These are phyloP conservation scores for Limnephilus auricula DNA, from an alignment of 2,888 invertebrate species.

Conservation along the genomic window DNA sequence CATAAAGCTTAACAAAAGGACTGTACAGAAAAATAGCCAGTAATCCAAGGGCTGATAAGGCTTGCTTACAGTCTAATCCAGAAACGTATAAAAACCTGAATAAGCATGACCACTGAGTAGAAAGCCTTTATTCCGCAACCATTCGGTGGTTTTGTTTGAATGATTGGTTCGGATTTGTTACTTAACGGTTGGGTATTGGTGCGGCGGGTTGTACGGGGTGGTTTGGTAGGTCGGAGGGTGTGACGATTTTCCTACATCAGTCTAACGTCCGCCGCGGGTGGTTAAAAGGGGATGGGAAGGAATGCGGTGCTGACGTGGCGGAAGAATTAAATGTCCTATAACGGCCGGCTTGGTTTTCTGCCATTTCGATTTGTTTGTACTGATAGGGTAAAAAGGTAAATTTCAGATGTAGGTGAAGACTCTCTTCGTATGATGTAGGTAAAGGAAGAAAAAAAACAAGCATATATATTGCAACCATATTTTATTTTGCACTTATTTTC, in stretches of 20 bases:
- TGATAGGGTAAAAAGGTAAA: background rate
- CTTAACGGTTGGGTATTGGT: background rate
- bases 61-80: slow-evolving; percentile 33
- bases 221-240: slow-evolving; percentile 46
- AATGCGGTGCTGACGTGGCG: slow-evolving; percentile 53
- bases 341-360: background rate
- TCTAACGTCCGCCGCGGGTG: slow-evolving; percentile 64
- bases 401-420: too few species aligned
- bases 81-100: background rate
- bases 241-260: slow-evolving; percentile 61
- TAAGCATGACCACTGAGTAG: background rate
- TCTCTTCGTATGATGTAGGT: too few species aligned
- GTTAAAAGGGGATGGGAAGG: slow-evolving; percentile 53
- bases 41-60: slow-evolving; percentile 61
- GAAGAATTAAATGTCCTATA: slow-evolving; percentile 12
- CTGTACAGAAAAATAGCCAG: slow-evolving; percentile 61
- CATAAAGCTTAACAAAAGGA: slow-evolving; percentile 66
- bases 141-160: background rate
- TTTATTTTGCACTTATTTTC: too few species aligned
- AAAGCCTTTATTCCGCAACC: background rate
- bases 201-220: background rate
- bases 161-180: background rate
- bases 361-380: slow-evolving; percentile 5
- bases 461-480: too few species aligned
- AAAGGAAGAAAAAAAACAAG: too few species aligned